Conservation (phyloP, 2,888 invertebrate species). For the Elysia crispata region DNA sequence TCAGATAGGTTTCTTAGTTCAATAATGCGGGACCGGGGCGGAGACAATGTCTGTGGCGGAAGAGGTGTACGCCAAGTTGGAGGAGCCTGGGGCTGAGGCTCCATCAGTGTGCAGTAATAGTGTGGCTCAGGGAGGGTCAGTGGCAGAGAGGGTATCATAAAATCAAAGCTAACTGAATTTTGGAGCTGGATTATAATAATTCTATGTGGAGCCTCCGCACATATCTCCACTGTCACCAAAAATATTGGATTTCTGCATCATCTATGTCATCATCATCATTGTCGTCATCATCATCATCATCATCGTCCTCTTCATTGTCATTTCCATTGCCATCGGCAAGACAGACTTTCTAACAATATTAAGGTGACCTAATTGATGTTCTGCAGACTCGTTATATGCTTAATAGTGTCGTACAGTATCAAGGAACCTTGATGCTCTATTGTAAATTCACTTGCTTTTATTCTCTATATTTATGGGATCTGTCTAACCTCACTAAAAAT, state of each 20-base stretch:
- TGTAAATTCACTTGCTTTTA: too few relatives aligned
- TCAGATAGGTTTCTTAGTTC: slow-evolving; percentile 68
- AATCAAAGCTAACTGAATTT: slow-evolving; percentile 69
- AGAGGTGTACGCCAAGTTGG: slow-evolving; percentile 65
- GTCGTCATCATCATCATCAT: slow-evolving; percentile 64
- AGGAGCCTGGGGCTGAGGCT: slow-evolving; percentile 49
- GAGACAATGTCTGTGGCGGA: slow-evolving; percentile 60
- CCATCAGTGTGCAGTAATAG: slow-evolving; percentile 60
- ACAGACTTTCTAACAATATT: too few relatives aligned
- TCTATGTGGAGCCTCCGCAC: slow-evolving; percentile 56
- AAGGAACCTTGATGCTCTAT: too few relatives aligned
- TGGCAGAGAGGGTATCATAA: slow-evolving; percentile 66
- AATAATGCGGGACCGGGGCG: slow-evolving; percentile 67
- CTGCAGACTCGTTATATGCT: too few relatives aligned
- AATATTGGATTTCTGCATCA: slow-evolving; percentile 70
- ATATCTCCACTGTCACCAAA: slow-evolving; percentile 63
- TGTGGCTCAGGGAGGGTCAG: slow-evolving; percentile 64
- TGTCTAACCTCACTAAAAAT: too few relatives aligned
- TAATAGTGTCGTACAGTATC: too few relatives aligned
- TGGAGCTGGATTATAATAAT: slow-evolving; percentile 67
- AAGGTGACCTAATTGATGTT: too few relatives aligned
- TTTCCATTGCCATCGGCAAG: slow-evolving; percentile 53
- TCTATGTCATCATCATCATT: slow-evolving; percentile 66
- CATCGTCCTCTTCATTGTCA: too few relatives aligned
- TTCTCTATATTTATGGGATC: too few relatives aligned